phyloP scores from a whole-genome alignment of 2,888 invertebrate genomes.

The Drosophila antonietae region DNA sequence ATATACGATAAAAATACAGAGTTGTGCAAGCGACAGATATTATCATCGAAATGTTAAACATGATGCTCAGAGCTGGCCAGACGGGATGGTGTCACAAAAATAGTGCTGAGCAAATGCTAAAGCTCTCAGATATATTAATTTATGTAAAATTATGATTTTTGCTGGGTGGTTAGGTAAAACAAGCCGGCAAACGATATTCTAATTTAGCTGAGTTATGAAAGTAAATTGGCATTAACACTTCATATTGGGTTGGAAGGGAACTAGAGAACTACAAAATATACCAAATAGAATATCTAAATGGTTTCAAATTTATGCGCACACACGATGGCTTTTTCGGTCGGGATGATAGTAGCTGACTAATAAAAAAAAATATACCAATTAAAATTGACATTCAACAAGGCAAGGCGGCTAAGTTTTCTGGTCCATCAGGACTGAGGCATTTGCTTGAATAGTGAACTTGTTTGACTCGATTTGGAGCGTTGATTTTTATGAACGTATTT shows the following conservation, averaged over 20 bases:
- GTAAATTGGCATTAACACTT: constrained; percentile 49
- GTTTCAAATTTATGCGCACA: constrained; percentile 60
- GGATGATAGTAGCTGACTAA: constrained; percentile 40
- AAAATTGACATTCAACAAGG: constrained; percentile 39
- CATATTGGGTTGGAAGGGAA: constrained; percentile 27
- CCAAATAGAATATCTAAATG: constrained; percentile 23
- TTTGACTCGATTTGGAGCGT: constrained; percentile 38
- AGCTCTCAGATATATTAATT: constrained; percentile 46
- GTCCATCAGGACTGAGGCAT: constrained; percentile 14
- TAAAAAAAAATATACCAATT: constrained; percentile 54
- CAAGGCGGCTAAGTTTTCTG: constrained; percentile 36
- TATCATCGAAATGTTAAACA: constrained; percentile 65
- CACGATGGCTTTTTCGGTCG: constrained; percentile 7
- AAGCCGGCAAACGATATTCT: constrained; percentile 19
- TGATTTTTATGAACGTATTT: constrained; percentile 42
- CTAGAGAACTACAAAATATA: constrained; percentile 15
- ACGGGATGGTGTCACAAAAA: constrained; percentile 38
- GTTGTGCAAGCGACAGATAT: constrained; percentile 44
- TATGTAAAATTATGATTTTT: constrained; percentile 53
- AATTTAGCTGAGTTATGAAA: constrained; percentile 42
- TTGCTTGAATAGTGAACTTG: constrained; percentile 22
- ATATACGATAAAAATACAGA: constrained; percentile 13
- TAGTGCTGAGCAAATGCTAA: constrained; percentile 40
- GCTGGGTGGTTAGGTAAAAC: constrained; percentile 25
- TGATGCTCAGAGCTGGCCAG: constrained; percentile 51